A percentile compares a stretch with the other conserved stretches of the same genome.
phyloP scores from a whole-genome alignment of 2,888 invertebrate species.

The Coremacera marginata region DNA sequence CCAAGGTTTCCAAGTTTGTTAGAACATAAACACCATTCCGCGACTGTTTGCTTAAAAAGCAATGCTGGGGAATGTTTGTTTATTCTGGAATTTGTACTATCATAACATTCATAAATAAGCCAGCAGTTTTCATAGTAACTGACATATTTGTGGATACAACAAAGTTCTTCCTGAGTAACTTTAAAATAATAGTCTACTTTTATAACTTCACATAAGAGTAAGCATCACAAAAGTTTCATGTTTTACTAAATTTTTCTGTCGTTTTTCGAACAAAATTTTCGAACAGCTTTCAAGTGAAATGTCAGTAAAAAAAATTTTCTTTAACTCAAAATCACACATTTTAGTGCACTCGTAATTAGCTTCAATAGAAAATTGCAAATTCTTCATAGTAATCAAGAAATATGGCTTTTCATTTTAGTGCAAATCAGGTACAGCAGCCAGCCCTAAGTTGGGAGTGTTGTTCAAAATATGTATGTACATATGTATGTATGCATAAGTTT shows the following conservation, averaged over 20 bases:
- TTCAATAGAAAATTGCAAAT: neutral
- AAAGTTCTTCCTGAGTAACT: neutral
- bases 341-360: neutral
- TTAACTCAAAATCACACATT: neutral
- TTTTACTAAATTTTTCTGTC: neutral
- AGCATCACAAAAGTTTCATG: neutral
- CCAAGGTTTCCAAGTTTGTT: slow-evolving; percentile 22
- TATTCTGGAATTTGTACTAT: no score
- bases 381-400: slow-evolving; percentile 16
- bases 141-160: neutral
- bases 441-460: no score
- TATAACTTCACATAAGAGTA: neutral
- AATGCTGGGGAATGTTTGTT: slow-evolving; percentile 5
- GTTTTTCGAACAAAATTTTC: neutral
- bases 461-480: neutral
- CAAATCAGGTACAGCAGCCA: slow-evolving; percentile 65
- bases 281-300: slow-evolving; percentile 1
- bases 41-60: neutral
- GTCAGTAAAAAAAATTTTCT: neutral
- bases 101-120: no score
- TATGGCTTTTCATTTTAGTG: slow-evolving; percentile 67
- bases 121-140: slow-evolving; percentile 20
- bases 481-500: neutral
- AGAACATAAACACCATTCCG: neutral
- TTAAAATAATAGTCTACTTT: neutral